These are phyloP conservation scores for Xanthia icteritia DNA, from an alignment of 2,888 invertebrate genomes.

Conservation along the genomic window DNA sequence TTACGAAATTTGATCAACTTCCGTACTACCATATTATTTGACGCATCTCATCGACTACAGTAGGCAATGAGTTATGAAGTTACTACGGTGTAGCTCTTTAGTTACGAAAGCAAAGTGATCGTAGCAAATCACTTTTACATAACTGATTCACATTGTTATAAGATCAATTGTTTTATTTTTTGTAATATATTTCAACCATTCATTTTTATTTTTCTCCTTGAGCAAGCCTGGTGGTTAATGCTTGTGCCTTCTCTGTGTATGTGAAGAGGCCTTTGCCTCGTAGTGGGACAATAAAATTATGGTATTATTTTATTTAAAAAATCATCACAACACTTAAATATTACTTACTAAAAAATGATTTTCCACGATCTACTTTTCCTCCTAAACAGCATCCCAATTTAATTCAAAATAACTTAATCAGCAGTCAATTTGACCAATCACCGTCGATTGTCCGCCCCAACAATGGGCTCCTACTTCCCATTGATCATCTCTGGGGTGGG, in stretches of 20 bases:
- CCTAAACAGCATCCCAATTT: slow-evolving; percentile 2
- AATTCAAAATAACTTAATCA: slow-evolving; percentile 45
- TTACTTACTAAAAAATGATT: too few species aligned
- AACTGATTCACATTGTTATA: neutral
- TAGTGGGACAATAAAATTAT: too few species aligned
- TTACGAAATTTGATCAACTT: neutral
- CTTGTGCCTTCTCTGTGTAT: too few species aligned
- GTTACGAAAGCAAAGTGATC: neutral
- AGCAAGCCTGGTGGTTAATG: too few species aligned
- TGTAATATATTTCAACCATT: too few species aligned
- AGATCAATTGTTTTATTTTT: neutral
- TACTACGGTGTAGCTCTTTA: neutral
- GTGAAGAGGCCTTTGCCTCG: too few species aligned
- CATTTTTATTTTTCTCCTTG: too few species aligned
- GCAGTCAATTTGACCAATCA: slow-evolving; percentile 57
- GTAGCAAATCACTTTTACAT: neutral
- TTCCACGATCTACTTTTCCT: neutral
- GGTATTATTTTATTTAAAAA: too few species aligned
- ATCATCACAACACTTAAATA: too few species aligned
- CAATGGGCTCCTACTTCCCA: slow-evolving; percentile 48
- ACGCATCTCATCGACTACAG: neutral
- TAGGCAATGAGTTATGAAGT: neutral
- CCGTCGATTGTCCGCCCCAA: slow-evolving; percentile 49
- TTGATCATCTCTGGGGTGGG: slow-evolving; percentile 49
- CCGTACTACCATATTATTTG: neutral